Base-by-base conservation (phyloP, 2,888 invertebrate species). In the Pseudeuparius sepicola region DNA sequence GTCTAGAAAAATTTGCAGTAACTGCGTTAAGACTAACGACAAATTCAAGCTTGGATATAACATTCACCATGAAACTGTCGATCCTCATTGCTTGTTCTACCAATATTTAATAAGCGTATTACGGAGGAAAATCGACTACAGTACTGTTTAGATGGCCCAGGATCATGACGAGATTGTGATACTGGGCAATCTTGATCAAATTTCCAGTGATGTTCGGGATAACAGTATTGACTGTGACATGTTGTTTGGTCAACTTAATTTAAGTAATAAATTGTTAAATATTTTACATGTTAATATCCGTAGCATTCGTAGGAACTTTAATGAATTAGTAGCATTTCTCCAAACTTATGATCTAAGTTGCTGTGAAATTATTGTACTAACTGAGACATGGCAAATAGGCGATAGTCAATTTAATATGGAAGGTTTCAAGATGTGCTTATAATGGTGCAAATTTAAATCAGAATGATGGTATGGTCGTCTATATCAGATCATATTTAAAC, bases 91-190 rank as follows among this genome's bases (percentile, higher is more conserved):
- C 20, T 36, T 31, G 24, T 29, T 34, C 1, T 26, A 30, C 14
- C 26, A 36, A 26, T 36, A 36, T 15, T 26, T 34, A n/a, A 9
- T 37, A 11, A 24, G 23, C 15, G 20, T 30, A 2, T 18, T 34
- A 14, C 32, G 31, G 26, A 28, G 33, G 20, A 40, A 40, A 20
- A 34, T 37, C 7, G 30, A 37, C 18, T 40, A n/a, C n/a, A n/a
- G n/a, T n/a, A n/a, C n/a, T n/a, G n/a, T n/a, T n/a, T n/a, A n/a
- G n/a, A n/a, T n/a, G n/a, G n/a, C n/a, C n/a, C n/a, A n/a, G n/a
- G n/a, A n/a, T n/a, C n/a, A n/a, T n/a, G n/a, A n/a, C n/a, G n/a
- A n/a, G n/a, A 35, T 25, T 18, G 18, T 23, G 29, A 10, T 14
- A 24, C n/a, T 14, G 11, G 15, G 17, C 7, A 3, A 14, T 10